Base-by-base conservation (phyloP, 1,140 invertebrate species). In the Lordiphosa clarofinis region DNA sequence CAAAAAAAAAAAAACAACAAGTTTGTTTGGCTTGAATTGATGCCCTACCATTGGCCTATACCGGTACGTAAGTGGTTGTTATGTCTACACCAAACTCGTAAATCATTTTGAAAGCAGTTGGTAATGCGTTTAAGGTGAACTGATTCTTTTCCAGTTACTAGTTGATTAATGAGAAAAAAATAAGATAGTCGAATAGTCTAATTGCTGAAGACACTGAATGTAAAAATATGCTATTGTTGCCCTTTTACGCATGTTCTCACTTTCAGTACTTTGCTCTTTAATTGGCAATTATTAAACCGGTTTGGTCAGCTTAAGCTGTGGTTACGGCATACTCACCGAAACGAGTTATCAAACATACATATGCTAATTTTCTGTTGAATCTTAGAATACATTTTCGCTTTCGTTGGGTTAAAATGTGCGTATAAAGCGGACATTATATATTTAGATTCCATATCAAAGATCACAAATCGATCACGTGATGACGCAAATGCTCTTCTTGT, bases 401-500 rank as follows among this genome's bases (percentile, higher is more conserved):
- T 68, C 47, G 64, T 53, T 59, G 55, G 36, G 52, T 53, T 71
- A 56, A 68, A 73, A 73, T 71, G 48, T 50, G 56, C 62, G 56
- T 43, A 35, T 33, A 59, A 19, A 24, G 1, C 4, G 10, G 5
- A 11, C 5, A 21, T 10, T 33, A 40, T 56, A 57, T 19, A 54
- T 55, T 50, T 50, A 50, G 38, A 31, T 59, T 55, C 59, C 59
- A 68, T 68, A 31, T 33, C 24, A 46, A 8, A 46, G 10, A 15
- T 9, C 28, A 35, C 7, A 28, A 35, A 65, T 52, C 35, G 60
- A 53, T 33, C 57, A 55, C 35, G 42, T 38, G 55, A 52, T 63
- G 94, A 93, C 79, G 82, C 11, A 93, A 74, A 81, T 93, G 92
- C 13, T 89, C 91, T 19, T 92, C 92, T 54, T 90, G 63, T 4